phyloP scores from a whole-genome alignment of 2,113 vertebrate genomes.

The Panurus biarmicus region DNA sequence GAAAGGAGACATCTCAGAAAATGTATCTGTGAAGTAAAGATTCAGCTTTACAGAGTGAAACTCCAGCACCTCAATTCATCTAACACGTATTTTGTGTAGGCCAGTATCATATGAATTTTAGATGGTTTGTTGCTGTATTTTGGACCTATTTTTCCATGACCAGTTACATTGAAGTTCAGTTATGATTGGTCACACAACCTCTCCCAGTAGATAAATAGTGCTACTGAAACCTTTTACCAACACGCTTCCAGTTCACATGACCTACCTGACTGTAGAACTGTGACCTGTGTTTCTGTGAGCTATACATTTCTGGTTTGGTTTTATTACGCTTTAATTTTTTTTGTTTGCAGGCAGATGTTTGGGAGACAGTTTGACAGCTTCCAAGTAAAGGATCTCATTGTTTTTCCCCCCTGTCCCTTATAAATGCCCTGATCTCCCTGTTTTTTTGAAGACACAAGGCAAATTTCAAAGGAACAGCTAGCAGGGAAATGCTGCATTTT shows the following conservation, averaged over 20 bases:
- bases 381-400: neutral
- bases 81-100: neutral
- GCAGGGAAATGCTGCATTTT: neutral
- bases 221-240: neutral
- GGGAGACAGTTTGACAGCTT: neutral
- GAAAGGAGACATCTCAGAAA: neutral
- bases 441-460: neutral
- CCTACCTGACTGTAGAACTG: neutral
- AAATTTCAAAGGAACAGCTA: neutral
- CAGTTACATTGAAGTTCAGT: neutral
- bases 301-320: neutral
- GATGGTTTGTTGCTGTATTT: neutral
- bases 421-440: neutral
- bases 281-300: fast-evolving
- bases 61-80: neutral
- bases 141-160: neutral
- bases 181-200: neutral
- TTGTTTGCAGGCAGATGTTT: neutral
- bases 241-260: neutral
- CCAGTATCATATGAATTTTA: neutral
- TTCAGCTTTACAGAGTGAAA: neutral
- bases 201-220: neutral
- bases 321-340: neutral
- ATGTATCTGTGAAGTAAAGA: neutral
- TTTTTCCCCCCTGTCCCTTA: neutral